Conservation (phyloP, 2,113 vertebrate genomes). For the Epinephelus cyanopodus region DNA sequence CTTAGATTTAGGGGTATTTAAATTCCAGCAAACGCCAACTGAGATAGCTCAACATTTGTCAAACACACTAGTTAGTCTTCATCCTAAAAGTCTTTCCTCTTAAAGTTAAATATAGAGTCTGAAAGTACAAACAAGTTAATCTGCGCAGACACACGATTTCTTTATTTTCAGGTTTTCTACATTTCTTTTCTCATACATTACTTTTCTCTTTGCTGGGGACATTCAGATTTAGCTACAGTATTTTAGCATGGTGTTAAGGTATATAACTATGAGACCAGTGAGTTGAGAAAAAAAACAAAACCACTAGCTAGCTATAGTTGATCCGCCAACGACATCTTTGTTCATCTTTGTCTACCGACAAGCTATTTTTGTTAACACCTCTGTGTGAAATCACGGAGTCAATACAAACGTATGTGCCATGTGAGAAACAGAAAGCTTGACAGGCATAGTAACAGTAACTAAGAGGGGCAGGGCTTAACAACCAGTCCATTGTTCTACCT, state of each 20-base stretch:
- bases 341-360: no score
- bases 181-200: no score
- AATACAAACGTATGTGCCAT: neutral
- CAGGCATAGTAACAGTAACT: neutral
- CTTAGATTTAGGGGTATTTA: neutral
- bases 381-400: neutral
- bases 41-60: no score
- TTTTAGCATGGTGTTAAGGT: neutral
- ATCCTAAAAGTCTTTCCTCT: neutral
- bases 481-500: neutral
- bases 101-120: neutral
- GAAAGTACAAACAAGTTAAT: neutral
- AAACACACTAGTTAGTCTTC: neutral
- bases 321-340: neutral
- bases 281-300: neutral
- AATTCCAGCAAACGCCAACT: neutral
- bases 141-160: no score
- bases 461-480: neutral
- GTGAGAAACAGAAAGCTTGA: neutral
- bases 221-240: neutral
- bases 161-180: no score
- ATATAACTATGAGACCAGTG: neutral
- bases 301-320: neutral
- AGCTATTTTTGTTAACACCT: neutral
- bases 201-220: neutral